These are phyloP conservation scores for Microtus pennsylvanicus DNA, from an alignment of 2,113 vertebrate species.

Conservation along the genomic window DNA sequence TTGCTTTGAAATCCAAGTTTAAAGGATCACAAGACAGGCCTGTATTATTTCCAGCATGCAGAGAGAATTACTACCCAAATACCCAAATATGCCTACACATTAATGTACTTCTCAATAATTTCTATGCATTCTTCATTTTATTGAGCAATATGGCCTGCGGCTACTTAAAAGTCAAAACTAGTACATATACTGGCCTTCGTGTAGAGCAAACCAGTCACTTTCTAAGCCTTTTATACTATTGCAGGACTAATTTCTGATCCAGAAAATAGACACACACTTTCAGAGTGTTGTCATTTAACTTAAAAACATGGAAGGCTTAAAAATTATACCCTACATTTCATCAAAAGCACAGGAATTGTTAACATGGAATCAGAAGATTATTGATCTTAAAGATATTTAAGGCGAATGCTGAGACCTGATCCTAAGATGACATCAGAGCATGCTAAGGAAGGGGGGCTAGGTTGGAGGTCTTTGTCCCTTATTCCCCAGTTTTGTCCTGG, in stretches of 20 bases:
- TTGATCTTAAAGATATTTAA: slow-evolving; percentile 19
- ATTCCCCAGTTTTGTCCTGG: not conserved
- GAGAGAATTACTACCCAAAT: slow-evolving; percentile 1
- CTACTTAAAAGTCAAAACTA: slow-evolving; percentile 51
- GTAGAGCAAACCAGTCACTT: not conserved
- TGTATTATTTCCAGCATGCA: slow-evolving; percentile 5
- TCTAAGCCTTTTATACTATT: not conserved
- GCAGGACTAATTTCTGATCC: slow-evolving; percentile 43
- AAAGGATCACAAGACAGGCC: slow-evolving; percentile 1
- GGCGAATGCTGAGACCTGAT: slow-evolving; percentile 32
- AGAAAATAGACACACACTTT: slow-evolving; percentile 25
- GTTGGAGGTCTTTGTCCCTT: not conserved
- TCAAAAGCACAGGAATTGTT: slow-evolving; percentile 66
- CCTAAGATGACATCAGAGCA: slow-evolving; percentile 29
- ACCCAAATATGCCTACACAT: not conserved
- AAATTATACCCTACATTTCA: slow-evolving; percentile 60
- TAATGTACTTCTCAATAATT: not conserved
- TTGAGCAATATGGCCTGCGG: not conserved
- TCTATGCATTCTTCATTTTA: not conserved
- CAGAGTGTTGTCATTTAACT: slow-evolving; percentile 70
- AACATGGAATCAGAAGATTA: slow-evolving; percentile 58
- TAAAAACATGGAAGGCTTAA: slow-evolving; percentile 62
- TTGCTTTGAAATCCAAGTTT: slow-evolving; percentile 61
- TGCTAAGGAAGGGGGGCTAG: not conserved
- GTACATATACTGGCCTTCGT: not conserved